These are phyloP conservation scores for Bagarius yarrelli DNA, from an alignment of 2,113 vertebrate species.

Conservation along the genomic window DNA sequence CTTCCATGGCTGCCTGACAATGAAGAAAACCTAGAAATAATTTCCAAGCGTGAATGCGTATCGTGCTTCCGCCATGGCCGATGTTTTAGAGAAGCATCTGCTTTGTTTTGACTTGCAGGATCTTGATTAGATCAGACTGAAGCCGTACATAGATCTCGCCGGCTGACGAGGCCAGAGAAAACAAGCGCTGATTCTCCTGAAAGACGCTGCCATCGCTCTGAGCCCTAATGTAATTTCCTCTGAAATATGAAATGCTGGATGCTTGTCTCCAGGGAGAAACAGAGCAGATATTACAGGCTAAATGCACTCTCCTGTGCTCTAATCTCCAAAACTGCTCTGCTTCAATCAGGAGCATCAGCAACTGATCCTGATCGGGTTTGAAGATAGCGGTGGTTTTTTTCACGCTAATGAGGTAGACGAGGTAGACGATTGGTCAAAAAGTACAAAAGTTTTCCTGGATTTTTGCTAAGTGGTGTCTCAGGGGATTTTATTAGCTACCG, in stretches of 20 bases:
- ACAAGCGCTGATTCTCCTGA: conserved; percentile 63
- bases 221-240: conserved; percentile 70
- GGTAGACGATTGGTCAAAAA: conserved; percentile 27
- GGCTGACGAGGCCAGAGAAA: conserved; percentile 64
- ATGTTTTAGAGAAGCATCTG: conserved; percentile 59
- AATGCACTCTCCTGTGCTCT: conserved; percentile 40
- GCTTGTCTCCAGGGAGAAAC: conserved; percentile 60
- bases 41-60: neutral
- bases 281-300: conserved; percentile 58
- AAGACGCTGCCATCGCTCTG: conserved; percentile 56
- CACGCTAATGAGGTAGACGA: conserved; percentile 34
- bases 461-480: conserved; percentile 61
- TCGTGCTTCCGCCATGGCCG: neutral
- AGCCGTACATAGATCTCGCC: conserved; percentile 53
- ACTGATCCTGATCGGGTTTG: conserved; percentile 63
- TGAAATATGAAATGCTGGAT: conserved; percentile 70
- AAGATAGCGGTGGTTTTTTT: conserved; percentile 47
- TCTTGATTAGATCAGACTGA: conserved; percentile 69
- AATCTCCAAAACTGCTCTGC: conserved; percentile 1
- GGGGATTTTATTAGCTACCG: conserved; percentile 55
- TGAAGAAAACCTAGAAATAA: conserved; percentile 10
- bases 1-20: neutral
- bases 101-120: conserved; percentile 65
- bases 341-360: conserved; percentile 10
- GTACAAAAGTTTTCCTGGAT: conserved; percentile 57